Percentiles rank a stretch among this genome's conserved stretches.
phyloP scores from a whole-genome alignment of 2,113 vertebrate genomes.

The Argyrosomus japonicus region DNA sequence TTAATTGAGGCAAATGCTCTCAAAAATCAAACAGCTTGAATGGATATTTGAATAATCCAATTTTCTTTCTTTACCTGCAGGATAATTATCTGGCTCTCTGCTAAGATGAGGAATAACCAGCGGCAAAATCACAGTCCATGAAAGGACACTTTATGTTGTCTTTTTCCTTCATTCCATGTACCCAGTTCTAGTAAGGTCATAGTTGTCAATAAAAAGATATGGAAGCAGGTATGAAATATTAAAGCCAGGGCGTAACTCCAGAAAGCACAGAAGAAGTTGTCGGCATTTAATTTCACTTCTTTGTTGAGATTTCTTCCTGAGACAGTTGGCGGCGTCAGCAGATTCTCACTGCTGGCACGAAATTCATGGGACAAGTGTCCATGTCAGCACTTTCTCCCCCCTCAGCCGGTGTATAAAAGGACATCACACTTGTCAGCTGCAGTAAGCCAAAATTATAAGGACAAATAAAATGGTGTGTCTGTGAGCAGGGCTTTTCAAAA shows the following conservation, averaged over 20 bases:
- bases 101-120: not conserved
- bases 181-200: slow-evolving; percentile 20
- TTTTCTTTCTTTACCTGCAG: not conserved
- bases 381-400: slow-evolving; percentile 84
- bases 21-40: not conserved
- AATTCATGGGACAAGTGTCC: slow-evolving; percentile 82
- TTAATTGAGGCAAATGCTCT: slow-evolving; percentile 1
- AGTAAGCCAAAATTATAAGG: slow-evolving; percentile 75
- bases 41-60: slow-evolving; percentile 24
- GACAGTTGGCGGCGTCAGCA: slow-evolving; percentile 82
- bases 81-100: not conserved
- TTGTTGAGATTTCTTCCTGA: slow-evolving; percentile 82
- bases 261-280: slow-evolving; percentile 72
- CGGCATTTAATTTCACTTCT: slow-evolving; percentile 82
- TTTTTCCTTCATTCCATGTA: slow-evolving; percentile 30
- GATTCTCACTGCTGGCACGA: slow-evolving; percentile 73
- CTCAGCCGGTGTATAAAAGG: slow-evolving; percentile 74
- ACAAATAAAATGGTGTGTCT: slow-evolving; percentile 78
- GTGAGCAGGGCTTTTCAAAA: slow-evolving; percentile 51
- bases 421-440: slow-evolving; percentile 80
- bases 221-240: slow-evolving; percentile 65
- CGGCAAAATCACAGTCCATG: not conserved
- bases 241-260: slow-evolving; percentile 56
- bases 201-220: slow-evolving; percentile 53
- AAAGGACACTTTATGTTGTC: slow-evolving; percentile 25